Conservation (phyloP, 1,140 invertebrate genomes). For the Ladona fulva region DNA sequence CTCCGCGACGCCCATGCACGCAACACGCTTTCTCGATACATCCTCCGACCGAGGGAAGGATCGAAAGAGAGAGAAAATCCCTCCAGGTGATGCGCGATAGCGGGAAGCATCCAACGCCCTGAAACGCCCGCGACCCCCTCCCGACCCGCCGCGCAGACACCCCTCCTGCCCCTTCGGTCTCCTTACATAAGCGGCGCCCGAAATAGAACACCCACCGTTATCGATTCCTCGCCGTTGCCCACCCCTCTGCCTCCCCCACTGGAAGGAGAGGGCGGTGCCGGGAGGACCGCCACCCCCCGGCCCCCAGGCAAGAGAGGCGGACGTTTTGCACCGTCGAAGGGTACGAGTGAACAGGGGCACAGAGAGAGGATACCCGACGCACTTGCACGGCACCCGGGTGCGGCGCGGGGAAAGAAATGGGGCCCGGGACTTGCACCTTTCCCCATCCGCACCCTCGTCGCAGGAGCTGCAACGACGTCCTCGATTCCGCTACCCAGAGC, state of each 20-base stretch:
- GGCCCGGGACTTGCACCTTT: neutral
- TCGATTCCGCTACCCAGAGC: too few relatives aligned
- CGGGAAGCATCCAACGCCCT: neutral
- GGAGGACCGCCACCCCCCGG: too few relatives aligned
- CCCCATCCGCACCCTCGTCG: neutral
- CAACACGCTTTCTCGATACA: too few relatives aligned
- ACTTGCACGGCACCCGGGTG: too few relatives aligned
- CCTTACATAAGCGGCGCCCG: neutral
- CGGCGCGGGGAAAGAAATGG: neutral
- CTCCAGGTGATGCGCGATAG: neutral
- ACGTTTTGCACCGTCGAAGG: neutral
- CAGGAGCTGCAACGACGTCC: too few relatives aligned
- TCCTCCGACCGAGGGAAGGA: too few relatives aligned
- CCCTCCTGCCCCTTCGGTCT: neutral
- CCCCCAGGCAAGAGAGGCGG: neutral
- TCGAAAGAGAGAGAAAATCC: too few relatives aligned
- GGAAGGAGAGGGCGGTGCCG: too few relatives aligned
- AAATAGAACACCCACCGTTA: neutral
- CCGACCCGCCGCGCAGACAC: neutral
- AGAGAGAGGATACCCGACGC: too few relatives aligned
- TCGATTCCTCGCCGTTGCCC: neutral
- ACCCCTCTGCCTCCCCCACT: neutral
- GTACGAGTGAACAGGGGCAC: neutral
- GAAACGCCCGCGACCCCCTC: neutral
- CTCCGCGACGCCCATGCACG: too few relatives aligned